phyloP scores from a whole-genome alignment of 2,113 vertebrate species.

The Phoxinus phoxinus region DNA sequence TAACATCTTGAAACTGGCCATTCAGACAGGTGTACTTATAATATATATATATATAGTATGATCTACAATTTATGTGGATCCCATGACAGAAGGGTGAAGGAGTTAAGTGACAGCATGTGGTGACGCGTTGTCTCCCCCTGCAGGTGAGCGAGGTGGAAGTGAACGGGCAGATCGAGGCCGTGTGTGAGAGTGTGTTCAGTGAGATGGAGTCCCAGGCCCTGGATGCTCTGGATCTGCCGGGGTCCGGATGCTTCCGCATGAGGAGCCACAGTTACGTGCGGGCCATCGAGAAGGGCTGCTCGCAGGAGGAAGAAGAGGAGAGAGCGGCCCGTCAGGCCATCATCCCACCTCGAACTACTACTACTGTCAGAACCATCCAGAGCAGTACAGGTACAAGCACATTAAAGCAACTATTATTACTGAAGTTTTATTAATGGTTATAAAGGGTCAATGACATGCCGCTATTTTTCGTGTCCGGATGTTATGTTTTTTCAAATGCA shows the following conservation, averaged over 20 bases:
- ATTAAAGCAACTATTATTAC: neutral
- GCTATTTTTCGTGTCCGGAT: too few species aligned
- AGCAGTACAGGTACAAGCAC: conserved; percentile 90
- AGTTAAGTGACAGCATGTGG: neutral
- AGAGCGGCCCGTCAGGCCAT: conserved; percentile 76
- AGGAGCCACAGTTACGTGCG: conserved; percentile 97
- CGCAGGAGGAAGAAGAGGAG: conserved; percentile 83
- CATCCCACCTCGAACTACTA: conserved; percentile 87
- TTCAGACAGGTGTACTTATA: neutral
- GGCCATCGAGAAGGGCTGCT: conserved; percentile 97
- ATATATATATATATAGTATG: neutral
- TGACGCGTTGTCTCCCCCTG: conserved; percentile 41
- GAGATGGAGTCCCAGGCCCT: conserved; percentile 96
- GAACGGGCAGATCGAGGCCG: conserved; percentile 96
- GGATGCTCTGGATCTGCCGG: conserved; percentile 91
- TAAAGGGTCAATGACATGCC: neutral
- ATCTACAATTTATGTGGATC: neutral
- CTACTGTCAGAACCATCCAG: conserved; percentile 97
- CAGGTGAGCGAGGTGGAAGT: conserved; percentile 99
- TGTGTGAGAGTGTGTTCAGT: conserved; percentile 97
- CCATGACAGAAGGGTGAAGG: neutral
- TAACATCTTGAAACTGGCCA: neutral
- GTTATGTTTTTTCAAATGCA: neutral
- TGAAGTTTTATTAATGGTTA: neutral
- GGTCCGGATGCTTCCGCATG: conserved; percentile 94